Conservation (phyloP, 2,113 vertebrate genomes). For the Tringa solitaria region DNA sequence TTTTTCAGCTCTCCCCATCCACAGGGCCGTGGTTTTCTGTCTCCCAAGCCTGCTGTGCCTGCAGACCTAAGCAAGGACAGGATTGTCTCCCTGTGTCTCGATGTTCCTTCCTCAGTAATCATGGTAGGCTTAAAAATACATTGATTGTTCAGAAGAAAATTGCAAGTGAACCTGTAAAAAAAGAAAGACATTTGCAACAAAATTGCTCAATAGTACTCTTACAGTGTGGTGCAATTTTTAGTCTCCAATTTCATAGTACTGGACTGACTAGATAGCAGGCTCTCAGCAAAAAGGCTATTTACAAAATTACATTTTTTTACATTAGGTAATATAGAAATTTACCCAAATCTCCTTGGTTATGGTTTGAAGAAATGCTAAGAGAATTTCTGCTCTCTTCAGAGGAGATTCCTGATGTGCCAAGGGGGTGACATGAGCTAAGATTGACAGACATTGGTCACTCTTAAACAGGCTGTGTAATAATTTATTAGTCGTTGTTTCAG, state of each 20-base stretch:
- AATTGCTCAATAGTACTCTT: not conserved
- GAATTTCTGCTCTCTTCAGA: not conserved
- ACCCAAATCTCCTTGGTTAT: fast-evolving
- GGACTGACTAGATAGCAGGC: not conserved
- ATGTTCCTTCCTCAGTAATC: not conserved
- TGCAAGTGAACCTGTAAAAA: not conserved
- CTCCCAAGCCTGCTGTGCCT: not conserved
- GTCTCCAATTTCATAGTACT: not conserved
- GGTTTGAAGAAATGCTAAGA: not conserved
- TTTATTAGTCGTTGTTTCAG: not conserved
- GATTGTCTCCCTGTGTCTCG: not conserved
- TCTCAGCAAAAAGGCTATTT: not conserved
- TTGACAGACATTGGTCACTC: not conserved
- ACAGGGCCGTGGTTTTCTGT: not conserved
- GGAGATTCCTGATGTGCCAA: not conserved
- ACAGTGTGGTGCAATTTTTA: not conserved
- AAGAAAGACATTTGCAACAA: not conserved
- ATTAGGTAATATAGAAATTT: not conserved
- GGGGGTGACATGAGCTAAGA: not conserved
- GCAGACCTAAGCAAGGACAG: not conserved
- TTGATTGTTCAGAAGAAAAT: not conserved
- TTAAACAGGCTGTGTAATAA: not conserved
- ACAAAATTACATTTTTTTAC: not conserved
- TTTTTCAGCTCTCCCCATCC: not conserved
- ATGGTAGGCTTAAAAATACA: not conserved